Percentiles rank a stretch among this genome's conserved stretches.
Evolutionary conservation across 2,797 vertebrate species (phyloP).

Genomic region (Rousettus madagascariensis): DNA sequence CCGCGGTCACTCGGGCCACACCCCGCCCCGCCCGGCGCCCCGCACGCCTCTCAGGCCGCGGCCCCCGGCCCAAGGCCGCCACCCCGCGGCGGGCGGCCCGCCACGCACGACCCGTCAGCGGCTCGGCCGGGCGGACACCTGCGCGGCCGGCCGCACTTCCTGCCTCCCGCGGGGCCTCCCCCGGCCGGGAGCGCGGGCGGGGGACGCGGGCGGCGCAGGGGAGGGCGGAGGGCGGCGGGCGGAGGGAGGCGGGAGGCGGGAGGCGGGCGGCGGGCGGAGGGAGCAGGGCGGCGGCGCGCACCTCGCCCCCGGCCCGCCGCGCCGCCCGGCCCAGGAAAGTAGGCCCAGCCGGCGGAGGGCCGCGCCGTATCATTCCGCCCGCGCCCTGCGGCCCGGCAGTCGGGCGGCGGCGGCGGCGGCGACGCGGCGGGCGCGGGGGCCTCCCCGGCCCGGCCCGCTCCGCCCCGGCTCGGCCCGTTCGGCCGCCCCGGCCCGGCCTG

Average conservation of each 20-base stretch:
- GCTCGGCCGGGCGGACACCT: too few relatives aligned
- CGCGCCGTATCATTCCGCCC: constrained; percentile 70
- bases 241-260: background rate
- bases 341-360: constrained; percentile 67
- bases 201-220: background rate
- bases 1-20: too few relatives aligned
- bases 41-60: too few relatives aligned
- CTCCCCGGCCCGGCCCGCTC: background rate
- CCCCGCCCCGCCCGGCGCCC: too few relatives aligned
- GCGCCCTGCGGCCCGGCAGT: background rate
- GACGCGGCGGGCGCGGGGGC: background rate
- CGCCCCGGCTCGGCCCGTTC: background rate
- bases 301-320: constrained; percentile 82
- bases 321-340: constrained; percentile 46
- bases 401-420: constrained; percentile 63
- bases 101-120: too few relatives aligned
- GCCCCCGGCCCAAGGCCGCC: too few relatives aligned
- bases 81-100: too few relatives aligned
- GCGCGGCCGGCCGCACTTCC: too few relatives aligned
- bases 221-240: background rate
- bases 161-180: too few relatives aligned
- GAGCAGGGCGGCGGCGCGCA: constrained; percentile 75
- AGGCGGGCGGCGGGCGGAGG: background rate
- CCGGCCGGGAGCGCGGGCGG: too few relatives aligned
- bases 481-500: background rate